These are phyloP conservation scores for Lepus europaeus DNA, from an alignment of 2,113 vertebrate genomes.

Conservation along the genomic window DNA sequence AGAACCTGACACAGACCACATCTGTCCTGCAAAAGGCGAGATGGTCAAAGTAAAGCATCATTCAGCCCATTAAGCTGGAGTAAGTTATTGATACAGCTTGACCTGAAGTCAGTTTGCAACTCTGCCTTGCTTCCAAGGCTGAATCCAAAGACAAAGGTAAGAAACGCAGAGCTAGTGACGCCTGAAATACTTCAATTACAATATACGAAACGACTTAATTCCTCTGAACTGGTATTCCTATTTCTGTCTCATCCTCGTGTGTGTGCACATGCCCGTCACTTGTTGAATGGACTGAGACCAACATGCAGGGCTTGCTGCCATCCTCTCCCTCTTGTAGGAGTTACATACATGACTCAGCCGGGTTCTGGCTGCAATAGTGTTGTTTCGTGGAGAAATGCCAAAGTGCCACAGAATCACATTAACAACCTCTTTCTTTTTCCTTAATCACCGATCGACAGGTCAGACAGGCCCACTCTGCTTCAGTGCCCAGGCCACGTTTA, in stretches of 20 bases:
- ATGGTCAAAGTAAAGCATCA: background rate
- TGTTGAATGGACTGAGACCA: background rate
- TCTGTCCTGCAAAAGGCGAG: background rate
- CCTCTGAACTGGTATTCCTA: background rate
- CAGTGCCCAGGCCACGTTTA: background rate
- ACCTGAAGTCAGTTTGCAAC: background rate
- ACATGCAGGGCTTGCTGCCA: background rate
- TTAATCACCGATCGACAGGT: background rate
- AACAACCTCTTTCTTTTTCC: background rate
- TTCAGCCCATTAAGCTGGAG: background rate
- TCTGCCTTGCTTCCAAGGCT: slow-evolving; percentile 2
- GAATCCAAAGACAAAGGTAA: background rate
- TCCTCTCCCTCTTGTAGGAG: background rate
- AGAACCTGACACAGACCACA: background rate
- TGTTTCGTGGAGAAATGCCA: background rate
- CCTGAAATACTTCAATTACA: background rate
- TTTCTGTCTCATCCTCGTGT: background rate
- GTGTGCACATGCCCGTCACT: background rate
- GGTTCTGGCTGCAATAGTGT: background rate
- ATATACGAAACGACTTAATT: background rate
- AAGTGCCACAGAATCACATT: background rate
- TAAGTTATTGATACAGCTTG: background rate
- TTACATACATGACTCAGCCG: background rate
- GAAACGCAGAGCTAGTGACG: background rate
- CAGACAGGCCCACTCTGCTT: background rate